Base-by-base conservation (phyloP, 2,113 vertebrate species). In the Ranitomeya imitator region DNA sequence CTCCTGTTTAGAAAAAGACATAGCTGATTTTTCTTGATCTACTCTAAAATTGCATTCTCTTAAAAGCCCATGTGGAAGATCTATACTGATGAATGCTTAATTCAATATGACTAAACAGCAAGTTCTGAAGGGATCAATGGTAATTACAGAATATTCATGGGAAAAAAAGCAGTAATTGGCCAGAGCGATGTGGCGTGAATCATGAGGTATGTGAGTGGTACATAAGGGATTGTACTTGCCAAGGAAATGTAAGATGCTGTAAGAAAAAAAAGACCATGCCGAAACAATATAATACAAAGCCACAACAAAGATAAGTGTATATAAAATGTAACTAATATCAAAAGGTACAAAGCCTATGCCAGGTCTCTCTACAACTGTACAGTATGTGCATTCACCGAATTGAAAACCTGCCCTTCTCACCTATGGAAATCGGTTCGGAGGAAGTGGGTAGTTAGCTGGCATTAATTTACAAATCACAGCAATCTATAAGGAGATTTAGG, bases 401-500 rank as follows among this genome's bases (percentile, higher is more conserved):
- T 18, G 37, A n/a, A 61, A 81, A 2, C 1, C 15, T 18, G 26
- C 79, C 57, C 23, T 37, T 76, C 51, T 45, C 55, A 55, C 54
- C 73, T 19, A 31, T n/a, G 31, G 59, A 81, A 80, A 69, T 45
- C 54, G 74, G 14, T 69, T 19, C 57, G 54, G 8, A 76, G 79
- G 9, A 83, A 82, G 0, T 12, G 12, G 31, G 21, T 6, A 21
- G 7, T 83, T 88, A 73, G 26, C 45, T 9, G 45, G 7, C 73
- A 83, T 88, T 83, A 83, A 45, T 73, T 84, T 57, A 57, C 81
- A 65, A 84, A 84, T 88, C 37, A 84, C 57, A 14, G 71, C 52
- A 21, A 18, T 59, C 45, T 78, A 85, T 69, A 83, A 69, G 37
- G n/a, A 85, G 73, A 85, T 79, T 69, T 78, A 89, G 74, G 87